Evolutionary conservation across 2,888 invertebrate genomes (phyloP).

Genomic region (Thyatira batis): DNA sequence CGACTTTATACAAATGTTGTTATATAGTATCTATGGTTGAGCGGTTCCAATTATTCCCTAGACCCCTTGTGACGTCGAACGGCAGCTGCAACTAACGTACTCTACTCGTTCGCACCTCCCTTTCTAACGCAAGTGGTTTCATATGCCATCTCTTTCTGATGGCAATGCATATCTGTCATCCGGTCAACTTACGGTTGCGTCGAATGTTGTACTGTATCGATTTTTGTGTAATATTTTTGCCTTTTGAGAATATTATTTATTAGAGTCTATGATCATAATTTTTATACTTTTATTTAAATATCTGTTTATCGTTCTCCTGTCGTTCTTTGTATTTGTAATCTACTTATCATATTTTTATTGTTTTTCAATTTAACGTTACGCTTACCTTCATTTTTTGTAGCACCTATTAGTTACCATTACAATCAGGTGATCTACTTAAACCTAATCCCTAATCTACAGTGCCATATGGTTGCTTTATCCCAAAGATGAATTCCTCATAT

Average conservation of each 20-base stretch:
- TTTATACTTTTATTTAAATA: background rate
- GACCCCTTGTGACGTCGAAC: constrained; percentile 71
- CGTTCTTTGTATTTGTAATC: no score
- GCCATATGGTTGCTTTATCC: constrained; percentile 21
- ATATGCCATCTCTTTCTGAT: constrained; percentile 46
- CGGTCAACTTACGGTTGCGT: constrained; percentile 60
- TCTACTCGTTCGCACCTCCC: constrained; percentile 50
- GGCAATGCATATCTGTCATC: constrained; percentile 64
- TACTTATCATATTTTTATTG: no score
- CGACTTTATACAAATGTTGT: constrained; percentile 50
- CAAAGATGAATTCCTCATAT: constrained; percentile 19
- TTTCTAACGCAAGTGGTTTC: constrained; percentile 39
- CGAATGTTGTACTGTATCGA: constrained; percentile 60
- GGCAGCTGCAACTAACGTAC: constrained; percentile 80
- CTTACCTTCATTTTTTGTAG: no score
- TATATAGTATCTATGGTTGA: constrained; percentile 61
- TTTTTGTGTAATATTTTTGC: constrained; percentile 36
- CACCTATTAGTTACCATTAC: background rate
- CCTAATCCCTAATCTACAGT: background rate
- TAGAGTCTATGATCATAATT: no score
- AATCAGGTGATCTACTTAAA: background rate
- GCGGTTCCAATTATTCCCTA: constrained; percentile 68
- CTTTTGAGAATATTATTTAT: background rate
- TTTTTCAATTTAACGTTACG: no score
- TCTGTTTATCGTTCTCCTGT: no score